These are phyloP conservation scores for Leptinotarsa rubiginosa DNA, from an alignment of 2,888 invertebrate species.

Conservation along the genomic window DNA sequence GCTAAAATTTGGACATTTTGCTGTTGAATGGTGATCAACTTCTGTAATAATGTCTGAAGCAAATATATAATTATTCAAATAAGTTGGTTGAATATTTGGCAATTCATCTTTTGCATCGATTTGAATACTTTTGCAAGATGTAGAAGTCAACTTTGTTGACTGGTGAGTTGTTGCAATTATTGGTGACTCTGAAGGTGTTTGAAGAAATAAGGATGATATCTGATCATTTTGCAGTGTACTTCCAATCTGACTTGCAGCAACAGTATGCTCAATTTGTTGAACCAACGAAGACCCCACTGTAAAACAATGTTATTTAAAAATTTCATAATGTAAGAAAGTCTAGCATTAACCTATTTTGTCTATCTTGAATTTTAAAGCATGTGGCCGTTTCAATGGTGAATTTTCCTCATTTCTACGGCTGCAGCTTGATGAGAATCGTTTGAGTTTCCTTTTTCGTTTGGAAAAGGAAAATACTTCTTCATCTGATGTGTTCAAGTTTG, in stretches of 20 bases:
- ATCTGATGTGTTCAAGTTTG: slow-evolving; percentile 18
- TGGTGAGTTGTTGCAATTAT: neutral
- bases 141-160: slow-evolving; percentile 3
- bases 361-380: slow-evolving; percentile 16
- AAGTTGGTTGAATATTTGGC: slow-evolving; percentile 14
- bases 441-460: slow-evolving; percentile 13
- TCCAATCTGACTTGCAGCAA: slow-evolving; percentile 7
- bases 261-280: slow-evolving; percentile 12
- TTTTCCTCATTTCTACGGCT: slow-evolving; percentile 19
- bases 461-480: slow-evolving; percentile 15
- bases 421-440: slow-evolving; percentile 20
- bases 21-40: slow-evolving; percentile 12
- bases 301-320: neutral
- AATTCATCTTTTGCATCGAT: slow-evolving; percentile 21
- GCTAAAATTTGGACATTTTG: slow-evolving; percentile 18
- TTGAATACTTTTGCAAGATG: slow-evolving; percentile 15
- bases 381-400: slow-evolving; percentile 22
- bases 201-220: neutral
- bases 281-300: slow-evolving; percentile 1
- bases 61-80: slow-evolving; percentile 2
- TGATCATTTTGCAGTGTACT: neutral
- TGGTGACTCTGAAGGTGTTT: slow-evolving; percentile 14
- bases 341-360: slow-evolving; percentile 11
- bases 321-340: neutral
- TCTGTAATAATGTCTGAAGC: slow-evolving; percentile 17